Base-by-base conservation (phyloP, 2,888 invertebrate genomes). In the Apodemia mormo region DNA sequence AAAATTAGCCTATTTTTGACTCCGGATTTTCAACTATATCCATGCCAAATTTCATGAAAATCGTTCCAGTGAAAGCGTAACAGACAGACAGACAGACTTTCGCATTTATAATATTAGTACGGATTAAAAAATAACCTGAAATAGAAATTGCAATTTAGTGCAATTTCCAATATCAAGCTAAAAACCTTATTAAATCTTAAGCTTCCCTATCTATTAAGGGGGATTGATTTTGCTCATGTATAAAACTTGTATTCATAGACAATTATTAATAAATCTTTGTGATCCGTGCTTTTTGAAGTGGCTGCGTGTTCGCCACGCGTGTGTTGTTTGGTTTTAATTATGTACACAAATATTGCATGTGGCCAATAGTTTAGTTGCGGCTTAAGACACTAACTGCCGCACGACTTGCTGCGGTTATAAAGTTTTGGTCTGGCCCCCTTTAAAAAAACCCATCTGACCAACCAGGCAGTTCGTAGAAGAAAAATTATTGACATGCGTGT, bases 271-370 rank as follows among this genome's bases (percentile, higher is more conserved):
- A 14, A 52, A 52, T 52, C 52, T 64, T 49, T 33, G 10, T 52
- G 68, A 30, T 37, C 33, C 49, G 49, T 64, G 52, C 45, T 64
- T 54, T 54, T 76, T 83, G 80, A 81, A 89, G 90, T 86, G 88
- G 85, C 82, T 76, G 85, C 86, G 80, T 81, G 84, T 76, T 79
- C 56, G 89, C 73, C 92, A 92, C 92, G 91, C 89, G 92, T 77
- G 76, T 78, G 81, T 82, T 81, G 80, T 84, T 90, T 88, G 81
- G 80, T 83, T 88, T 89, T 85, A 89, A 89, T 90, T 22, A 22
- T 22, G 22, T 89, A 84, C 84, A 88, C 88, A 88, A 85, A 54
- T 22, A 54, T 86, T 87, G 9, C 82, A 78, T 76, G 77, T 82
- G 82, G 82, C 80, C 81, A 83, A 86, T 86, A 79, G 77, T 54